Base-by-base conservation (phyloP, 2,888 invertebrate species). In the Drosophila melanocephala region DNA sequence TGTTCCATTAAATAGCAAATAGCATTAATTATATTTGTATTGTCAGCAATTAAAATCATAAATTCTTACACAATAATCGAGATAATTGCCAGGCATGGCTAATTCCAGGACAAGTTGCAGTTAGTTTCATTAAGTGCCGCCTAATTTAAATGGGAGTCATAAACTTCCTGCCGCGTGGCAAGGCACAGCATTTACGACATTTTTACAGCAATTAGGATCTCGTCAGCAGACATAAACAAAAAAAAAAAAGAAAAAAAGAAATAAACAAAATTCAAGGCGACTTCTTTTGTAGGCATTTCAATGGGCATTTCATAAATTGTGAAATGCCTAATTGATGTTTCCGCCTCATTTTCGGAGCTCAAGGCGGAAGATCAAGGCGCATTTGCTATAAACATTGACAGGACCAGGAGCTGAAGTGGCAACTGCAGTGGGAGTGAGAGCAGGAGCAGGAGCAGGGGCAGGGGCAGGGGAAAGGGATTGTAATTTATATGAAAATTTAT, bases 131-230 rank as follows among this genome's bases (percentile, higher is more conserved):
- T 19, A 28, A 35, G 28, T 37, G n/a, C 28, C 22, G 28, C 22
- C 28, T 10, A 30, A 55, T 60, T 61, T 30, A 9, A 51, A 52
- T 44, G 52, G 14, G n/a, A n/a, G 30, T 39, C 62, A 66, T 84
- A 88, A 88, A 86, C 87, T 87, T 87, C 83, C 89, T 87, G 86
- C 72, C 89, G 83, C 84, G 89, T 86, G 86, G 76, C 63, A 75
- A 53, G 44, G 69, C 39, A 39, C 32, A 63, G 59, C 75, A 70
- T 71, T 75, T 77, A 33, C 33, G 2, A 5, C 16, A 16, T 16
- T 58, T 39, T 16, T 16, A 75, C 65, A 52, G 70, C 59, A 82
- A 84, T 86, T 82, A 72, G 84, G 75, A 84, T 72, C 64, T 67
- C 73, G 56, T 57, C 65, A 62, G 53, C 30, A 58, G 52, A 1